A percentile compares a stretch with the other conserved stretches of the same genome.
phyloP scores from a whole-genome alignment of 2,797 vertebrate genomes.

The Halcyon chelicuti region DNA sequence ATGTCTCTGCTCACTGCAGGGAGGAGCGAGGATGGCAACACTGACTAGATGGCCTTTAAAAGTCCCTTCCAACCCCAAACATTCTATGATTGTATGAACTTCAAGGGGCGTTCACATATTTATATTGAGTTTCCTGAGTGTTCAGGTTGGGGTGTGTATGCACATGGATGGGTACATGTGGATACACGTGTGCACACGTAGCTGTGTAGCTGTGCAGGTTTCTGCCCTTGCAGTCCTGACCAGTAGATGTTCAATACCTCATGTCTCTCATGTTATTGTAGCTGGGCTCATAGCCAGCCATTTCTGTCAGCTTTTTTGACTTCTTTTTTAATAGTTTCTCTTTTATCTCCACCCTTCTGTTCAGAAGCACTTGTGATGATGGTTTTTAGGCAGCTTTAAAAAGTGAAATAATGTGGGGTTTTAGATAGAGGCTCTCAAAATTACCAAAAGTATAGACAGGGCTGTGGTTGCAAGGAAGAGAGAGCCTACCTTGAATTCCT shows the following conservation, averaged over 20 bases:
- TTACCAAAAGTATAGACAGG: neutral
- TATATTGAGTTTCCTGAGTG: neutral
- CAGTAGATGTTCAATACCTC: neutral
- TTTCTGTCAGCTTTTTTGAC: neutral
- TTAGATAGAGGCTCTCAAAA: neutral
- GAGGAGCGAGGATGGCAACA: neutral
- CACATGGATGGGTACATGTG: accelerated
- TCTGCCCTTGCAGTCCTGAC: neutral
- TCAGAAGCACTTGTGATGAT: neutral
- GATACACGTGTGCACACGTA: neutral
- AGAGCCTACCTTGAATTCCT: neutral
- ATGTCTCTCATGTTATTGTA: neutral
- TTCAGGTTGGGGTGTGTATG: neutral
- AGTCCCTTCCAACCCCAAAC: neutral
- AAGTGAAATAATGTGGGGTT: neutral
- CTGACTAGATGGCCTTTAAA: neutral
- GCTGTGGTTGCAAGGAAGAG: neutral
- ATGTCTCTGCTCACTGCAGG: neutral
- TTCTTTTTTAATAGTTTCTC: neutral
- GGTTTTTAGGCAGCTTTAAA: neutral
- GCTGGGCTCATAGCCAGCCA: neutral
- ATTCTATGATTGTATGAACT: neutral
- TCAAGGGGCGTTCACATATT: neutral
- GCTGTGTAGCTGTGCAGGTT: neutral
- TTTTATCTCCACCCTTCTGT: neutral